phyloP scores from a whole-genome alignment of 1,140 invertebrate genomes.

The Calephelis virginiensis region DNA sequence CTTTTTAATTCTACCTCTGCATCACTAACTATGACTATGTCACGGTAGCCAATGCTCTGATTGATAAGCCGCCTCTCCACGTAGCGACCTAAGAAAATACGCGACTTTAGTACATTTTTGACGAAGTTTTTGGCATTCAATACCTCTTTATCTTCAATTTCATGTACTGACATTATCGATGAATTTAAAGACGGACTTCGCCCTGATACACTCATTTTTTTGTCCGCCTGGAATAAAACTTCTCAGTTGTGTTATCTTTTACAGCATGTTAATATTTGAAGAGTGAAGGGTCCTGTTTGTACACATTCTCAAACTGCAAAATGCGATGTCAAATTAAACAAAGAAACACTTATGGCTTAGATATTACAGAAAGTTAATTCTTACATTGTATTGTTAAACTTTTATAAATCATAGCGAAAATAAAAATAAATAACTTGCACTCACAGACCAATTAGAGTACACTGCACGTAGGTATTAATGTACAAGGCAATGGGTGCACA shows the following conservation, averaged over 20 bases:
- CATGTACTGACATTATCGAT: not conserved
- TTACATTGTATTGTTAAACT: too few relatives aligned
- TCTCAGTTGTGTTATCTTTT: too few relatives aligned
- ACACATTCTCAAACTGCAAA: too few relatives aligned
- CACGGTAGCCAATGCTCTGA: conserved; percentile 64
- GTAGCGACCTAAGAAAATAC: conserved; percentile 81
- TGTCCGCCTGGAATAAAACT: not conserved
- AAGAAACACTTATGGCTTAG: too few relatives aligned
- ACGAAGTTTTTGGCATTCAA: conserved; percentile 55
- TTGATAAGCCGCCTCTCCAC: conserved; percentile 78
- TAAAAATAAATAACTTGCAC: too few relatives aligned
- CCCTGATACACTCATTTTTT: conserved; percentile 20
- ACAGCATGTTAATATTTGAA: not conserved
- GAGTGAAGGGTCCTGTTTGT: not conserved
- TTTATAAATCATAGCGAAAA: too few relatives aligned
- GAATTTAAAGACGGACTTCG: conserved; percentile 24
- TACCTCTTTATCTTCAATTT: conserved; percentile 26
- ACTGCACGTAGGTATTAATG: too few relatives aligned
- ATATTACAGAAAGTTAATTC: too few relatives aligned
- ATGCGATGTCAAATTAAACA: too few relatives aligned
- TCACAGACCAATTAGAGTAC: too few relatives aligned
- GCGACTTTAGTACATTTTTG: conserved; percentile 74
- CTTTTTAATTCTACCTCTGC: conserved; percentile 69
- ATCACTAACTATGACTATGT: conserved; percentile 73
- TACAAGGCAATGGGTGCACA: too few relatives aligned